Base-by-base conservation (phyloP, 2,797 vertebrate genomes). In the Centropyge bicolor region DNA sequence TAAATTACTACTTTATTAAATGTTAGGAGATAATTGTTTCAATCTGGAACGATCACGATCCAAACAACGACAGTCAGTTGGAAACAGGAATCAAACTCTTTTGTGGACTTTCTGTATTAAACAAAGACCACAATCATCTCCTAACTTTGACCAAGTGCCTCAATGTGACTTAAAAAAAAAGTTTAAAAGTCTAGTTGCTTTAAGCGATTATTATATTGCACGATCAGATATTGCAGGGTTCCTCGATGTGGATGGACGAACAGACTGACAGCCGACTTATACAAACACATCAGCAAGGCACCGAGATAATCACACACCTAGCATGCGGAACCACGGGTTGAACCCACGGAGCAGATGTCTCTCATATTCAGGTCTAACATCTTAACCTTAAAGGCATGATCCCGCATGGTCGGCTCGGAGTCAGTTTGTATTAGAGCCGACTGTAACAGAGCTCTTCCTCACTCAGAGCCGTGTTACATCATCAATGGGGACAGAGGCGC, bases 381-480 rank as follows among this genome's bases (percentile, higher is more conserved):
- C 11, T 74, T 75, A 65, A 82, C 82, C 82, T 80, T 64, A 12
- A 20, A 65, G 52, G 36, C 59, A 35, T 55, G 80, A 74, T 24
- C 31, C 70, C 0, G 27, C 63, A 40, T 57, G 54, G 63, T 67
- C 10, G 27, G 48, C 80, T 65, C 48, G 17, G 27, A 73, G 81
- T 83, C 81, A 51, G 27, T 70, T 84, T 65, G 55, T 68, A 87
- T 87, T 72, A 83, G 57, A 74, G 68, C 9, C 59, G 40, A 60
- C 62, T 56, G 64, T 27, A 62, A 76, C 55, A 63, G 51, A 81
- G 70, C 52, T 77, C 54, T 56, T 52, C 51, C 43, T 78, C 49
- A 82, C 86, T 79, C 77, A 74, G 51, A 52, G 62, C 2, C 16
- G 14, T 24, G 55, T 74, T 72, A 69, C 69, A 82, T 85, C 72